A percentile compares a stretch with the other conserved stretches of the same genome.
Conservation (phyloP, 2,113 vertebrate genomes). For the Leucoraja erinaceus region DNA sequence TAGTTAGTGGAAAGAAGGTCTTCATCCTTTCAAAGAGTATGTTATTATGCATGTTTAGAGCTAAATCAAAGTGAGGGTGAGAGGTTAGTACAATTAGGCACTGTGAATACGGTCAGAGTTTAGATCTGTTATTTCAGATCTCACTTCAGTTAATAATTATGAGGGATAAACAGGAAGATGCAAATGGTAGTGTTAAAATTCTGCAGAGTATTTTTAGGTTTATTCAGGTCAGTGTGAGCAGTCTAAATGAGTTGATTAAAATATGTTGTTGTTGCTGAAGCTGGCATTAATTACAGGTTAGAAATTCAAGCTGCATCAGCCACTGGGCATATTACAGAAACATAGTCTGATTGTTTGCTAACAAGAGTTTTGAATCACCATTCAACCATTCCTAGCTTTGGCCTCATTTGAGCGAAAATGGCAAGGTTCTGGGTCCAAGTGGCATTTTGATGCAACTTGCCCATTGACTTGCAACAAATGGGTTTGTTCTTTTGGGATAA, state of each 20-base stretch:
- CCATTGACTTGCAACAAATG: background rate
- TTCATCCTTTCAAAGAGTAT: slow-evolving; percentile 67
- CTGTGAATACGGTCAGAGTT: slow-evolving; percentile 68
- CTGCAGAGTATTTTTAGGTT: background rate
- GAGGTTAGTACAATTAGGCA: slow-evolving; percentile 96
- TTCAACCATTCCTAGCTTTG: background rate
- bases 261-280: background rate
- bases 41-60: slow-evolving; percentile 57
- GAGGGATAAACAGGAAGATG: slow-evolving; percentile 75
- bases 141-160: slow-evolving; percentile 69
- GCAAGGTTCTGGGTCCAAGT: background rate
- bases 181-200: slow-evolving; percentile 73
- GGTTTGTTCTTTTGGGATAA: background rate
- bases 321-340: background rate
- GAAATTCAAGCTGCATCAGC: background rate
- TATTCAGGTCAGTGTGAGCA: background rate
- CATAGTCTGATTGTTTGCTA: background rate
- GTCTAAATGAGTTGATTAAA: background rate
- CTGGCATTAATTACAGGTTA: no score
- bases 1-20: slow-evolving; percentile 97
- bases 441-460: background rate
- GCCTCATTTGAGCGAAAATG: background rate
- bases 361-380: background rate
- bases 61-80: slow-evolving; percentile 83
- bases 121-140: slow-evolving; percentile 87